These are phyloP conservation scores for Conistra vaccinii DNA, from an alignment of 2,888 invertebrate species.

Conservation along the genomic window DNA sequence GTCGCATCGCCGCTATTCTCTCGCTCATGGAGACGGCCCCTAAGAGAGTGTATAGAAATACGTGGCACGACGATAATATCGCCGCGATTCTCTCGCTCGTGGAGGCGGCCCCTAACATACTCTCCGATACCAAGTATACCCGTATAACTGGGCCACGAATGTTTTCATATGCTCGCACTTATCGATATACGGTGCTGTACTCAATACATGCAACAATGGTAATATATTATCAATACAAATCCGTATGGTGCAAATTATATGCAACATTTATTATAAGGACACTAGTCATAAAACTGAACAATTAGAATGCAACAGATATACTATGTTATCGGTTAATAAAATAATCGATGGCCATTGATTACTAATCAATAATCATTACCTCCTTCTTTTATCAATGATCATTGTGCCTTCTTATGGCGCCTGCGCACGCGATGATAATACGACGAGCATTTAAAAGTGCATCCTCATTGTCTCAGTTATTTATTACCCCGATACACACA, in stretches of 20 bases:
- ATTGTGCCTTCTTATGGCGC: conserved; percentile 14
- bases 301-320: conserved; percentile 23
- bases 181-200: conserved; percentile 24
- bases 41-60: too few relatives aligned
- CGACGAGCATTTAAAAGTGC: conserved; percentile 20
- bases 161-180: conserved; percentile 47
- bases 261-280: background rate
- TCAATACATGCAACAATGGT: conserved; percentile 30
- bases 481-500: background rate
- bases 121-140: background rate
- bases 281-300: conserved; percentile 5
- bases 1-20: too few relatives aligned
- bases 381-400: conserved; percentile 10
- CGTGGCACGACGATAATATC: too few relatives aligned
- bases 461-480: conserved; percentile 25
- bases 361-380: conserved; percentile 13
- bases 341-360: conserved; percentile 20
- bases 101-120: too few relatives aligned
- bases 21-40: too few relatives aligned
- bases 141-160: conserved; percentile 44
- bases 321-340: conserved; percentile 9
- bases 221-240: conserved; percentile 29
- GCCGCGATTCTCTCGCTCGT: too few relatives aligned
- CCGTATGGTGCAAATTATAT: background rate
- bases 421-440: conserved; percentile 6